A percentile compares a stretch with the other conserved stretches of the same genome.
Conservation (phyloP, 2,888 invertebrate genomes). For the Drosophila greeni region DNA sequence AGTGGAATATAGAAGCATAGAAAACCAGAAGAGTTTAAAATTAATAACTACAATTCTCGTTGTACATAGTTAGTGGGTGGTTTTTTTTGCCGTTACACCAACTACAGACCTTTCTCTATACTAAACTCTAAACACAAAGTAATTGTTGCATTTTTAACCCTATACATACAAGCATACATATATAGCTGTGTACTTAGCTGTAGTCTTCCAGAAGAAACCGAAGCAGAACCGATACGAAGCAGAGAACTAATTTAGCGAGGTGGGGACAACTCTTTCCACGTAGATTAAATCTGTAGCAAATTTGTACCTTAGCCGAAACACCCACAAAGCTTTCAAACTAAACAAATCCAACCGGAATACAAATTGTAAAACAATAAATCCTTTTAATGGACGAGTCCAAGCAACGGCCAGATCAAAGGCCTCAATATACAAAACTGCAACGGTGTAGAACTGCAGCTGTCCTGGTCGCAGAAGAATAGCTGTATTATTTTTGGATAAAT, state of each 20-base stretch:
- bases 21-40: conserved; percentile 3
- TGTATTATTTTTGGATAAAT: conserved; percentile 68
- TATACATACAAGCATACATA: conserved; percentile 24
- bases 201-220: conserved; percentile 62
- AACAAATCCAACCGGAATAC: conserved; percentile 22
- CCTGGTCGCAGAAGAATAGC: conserved; percentile 5
- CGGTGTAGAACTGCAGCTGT: conserved; percentile 5
- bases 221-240: conserved; percentile 27
- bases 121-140: conserved; percentile 34
- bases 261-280: conserved; percentile 41
- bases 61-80: conserved; percentile 29
- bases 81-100: conserved; percentile 22
- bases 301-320: conserved; percentile 69
- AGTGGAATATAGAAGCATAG: not conserved
- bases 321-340: conserved; percentile 33
- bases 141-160: conserved; percentile 48
- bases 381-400: conserved; percentile 42
- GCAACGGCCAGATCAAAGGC: conserved; percentile 29
- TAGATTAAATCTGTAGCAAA: conserved; percentile 67
- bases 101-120: conserved; percentile 28
- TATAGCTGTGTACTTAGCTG: conserved; percentile 49
- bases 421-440: conserved; percentile 24
- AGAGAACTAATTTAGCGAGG: conserved; percentile 18
- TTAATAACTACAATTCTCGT: conserved; percentile 9
- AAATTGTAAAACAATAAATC: conserved; percentile 31